A percentile compares a stretch with the other conserved stretches of the same genome.
Evolutionary conservation across 1,140 invertebrate species (phyloP).

Genomic region (Pararge aegeria): DNA sequence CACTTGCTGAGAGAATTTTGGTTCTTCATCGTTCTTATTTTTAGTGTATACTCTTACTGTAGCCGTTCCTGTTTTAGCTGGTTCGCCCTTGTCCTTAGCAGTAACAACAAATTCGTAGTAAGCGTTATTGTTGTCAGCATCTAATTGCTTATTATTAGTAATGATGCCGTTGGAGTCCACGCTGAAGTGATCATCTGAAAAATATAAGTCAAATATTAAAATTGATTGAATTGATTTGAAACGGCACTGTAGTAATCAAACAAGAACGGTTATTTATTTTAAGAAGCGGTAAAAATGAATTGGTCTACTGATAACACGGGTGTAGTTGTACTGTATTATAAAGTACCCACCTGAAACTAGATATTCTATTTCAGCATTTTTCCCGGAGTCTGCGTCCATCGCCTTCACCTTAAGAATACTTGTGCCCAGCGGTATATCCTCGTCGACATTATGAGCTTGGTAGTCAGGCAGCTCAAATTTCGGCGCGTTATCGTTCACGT

Average conservation of each 20-base stretch:
- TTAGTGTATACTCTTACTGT: slow-evolving; percentile 97
- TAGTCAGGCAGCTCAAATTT: slow-evolving; percentile 97
- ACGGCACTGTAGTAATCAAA: not conserved
- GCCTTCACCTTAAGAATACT: slow-evolving; percentile 95
- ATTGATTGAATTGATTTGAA: slow-evolving; percentile 1
- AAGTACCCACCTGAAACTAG: slow-evolving; percentile 87
- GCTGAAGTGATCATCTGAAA: slow-evolving; percentile 93
- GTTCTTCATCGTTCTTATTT: slow-evolving; percentile 97
- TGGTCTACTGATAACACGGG: too few species aligned
- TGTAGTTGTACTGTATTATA: too few species aligned
- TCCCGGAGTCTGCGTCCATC: slow-evolving; percentile 94
- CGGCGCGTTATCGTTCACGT: slow-evolving; percentile 96
- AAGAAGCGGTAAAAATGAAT: too few species aligned
- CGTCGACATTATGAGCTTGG: slow-evolving; percentile 96
- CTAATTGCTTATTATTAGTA: slow-evolving; percentile 94
- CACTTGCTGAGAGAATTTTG: slow-evolving; percentile 97
- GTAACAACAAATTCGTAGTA: slow-evolving; percentile 96
- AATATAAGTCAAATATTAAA: slow-evolving; percentile 7
- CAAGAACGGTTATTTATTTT: too few species aligned
- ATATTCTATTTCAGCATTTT: slow-evolving; percentile 96
- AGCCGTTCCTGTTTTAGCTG: slow-evolving; percentile 93
- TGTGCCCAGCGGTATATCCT: slow-evolving; percentile 94
- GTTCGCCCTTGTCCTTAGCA: slow-evolving; percentile 95
- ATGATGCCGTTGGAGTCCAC: slow-evolving; percentile 95
- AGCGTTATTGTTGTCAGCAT: slow-evolving; percentile 97